Evolutionary conservation across 64 coral and sea anemone genomes (phyloP).

Genomic region (Orbicella faveolata): DNA sequence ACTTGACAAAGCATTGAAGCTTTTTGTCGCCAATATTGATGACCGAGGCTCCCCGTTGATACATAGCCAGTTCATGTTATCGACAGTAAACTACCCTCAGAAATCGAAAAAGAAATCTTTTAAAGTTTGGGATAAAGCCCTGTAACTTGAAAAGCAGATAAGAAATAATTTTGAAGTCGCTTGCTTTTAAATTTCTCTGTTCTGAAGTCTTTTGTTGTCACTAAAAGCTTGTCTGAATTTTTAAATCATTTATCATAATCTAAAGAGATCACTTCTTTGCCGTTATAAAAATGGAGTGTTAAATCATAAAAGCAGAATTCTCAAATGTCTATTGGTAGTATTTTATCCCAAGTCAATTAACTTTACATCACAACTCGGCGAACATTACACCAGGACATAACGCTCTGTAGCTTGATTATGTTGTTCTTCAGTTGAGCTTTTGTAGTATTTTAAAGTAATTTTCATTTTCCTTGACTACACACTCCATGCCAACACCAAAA

Average conservation of each 20-base stretch:
- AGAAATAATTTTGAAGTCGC: not conserved
- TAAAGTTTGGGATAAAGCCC: not conserved
- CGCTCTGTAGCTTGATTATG: not conserved
- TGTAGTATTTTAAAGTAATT: not conserved
- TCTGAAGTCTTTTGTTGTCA: not conserved
- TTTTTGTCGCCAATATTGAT: not conserved
- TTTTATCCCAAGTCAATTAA: conserved; percentile 19
- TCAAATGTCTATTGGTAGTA: not conserved
- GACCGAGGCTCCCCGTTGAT: not conserved
- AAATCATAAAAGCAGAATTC: conserved; percentile 1
- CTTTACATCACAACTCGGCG: not conserved
- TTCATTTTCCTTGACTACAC: not conserved
- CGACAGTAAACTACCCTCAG: not conserved
- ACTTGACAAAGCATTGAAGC: not conserved
- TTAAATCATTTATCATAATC: conserved; percentile 15
- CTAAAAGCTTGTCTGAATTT: conserved; percentile 1
- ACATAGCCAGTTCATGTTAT: not conserved
- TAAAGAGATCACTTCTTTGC: conserved; percentile 19
- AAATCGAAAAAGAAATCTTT: not conserved
- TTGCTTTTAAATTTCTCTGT: not conserved
- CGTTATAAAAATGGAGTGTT: conserved; percentile 6
- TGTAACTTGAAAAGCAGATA: not conserved
- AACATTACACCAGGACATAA: conserved; percentile 3
- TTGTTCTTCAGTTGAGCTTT: not conserved
- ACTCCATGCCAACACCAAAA: not conserved